These are phyloP conservation scores for Trachymyrmex septentrionalis DNA, from an alignment of 1,140 invertebrate species.

Conservation along the genomic window DNA sequence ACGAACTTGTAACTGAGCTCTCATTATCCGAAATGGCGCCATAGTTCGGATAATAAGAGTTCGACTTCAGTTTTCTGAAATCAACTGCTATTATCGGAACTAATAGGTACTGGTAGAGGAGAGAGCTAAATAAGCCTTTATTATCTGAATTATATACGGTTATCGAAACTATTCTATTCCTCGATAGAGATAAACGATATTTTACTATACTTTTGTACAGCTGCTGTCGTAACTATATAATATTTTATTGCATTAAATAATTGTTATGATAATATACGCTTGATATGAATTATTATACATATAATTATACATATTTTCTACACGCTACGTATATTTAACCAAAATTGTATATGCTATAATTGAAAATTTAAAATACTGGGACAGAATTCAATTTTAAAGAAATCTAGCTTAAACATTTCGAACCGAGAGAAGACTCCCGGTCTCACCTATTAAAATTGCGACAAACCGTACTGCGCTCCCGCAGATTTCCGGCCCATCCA, in stretches of 20 bases:
- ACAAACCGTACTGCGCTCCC: conserved; percentile 77
- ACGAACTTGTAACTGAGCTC: too few species aligned
- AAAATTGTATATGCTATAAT: not conserved
- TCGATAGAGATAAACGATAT: too few species aligned
- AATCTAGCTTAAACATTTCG: conserved; percentile 47
- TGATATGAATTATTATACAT: not conserved
- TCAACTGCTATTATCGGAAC: too few species aligned
- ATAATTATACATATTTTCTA: conserved; percentile 5
- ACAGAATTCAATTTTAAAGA: conserved; percentile 10
- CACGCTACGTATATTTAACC: conserved; percentile 3
- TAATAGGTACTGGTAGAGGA: too few species aligned
- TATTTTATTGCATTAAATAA: not conserved
- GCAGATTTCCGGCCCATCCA: conserved; percentile 78
- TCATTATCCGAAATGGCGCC: too few species aligned
- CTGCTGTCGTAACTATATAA: not conserved
- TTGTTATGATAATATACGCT: not conserved
- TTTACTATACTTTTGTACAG: too few species aligned
- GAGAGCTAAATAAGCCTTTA: too few species aligned
- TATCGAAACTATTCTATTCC: too few species aligned
- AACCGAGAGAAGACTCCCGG: conserved; percentile 77
- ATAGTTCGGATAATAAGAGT: too few species aligned
- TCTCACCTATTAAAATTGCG: conserved; percentile 83
- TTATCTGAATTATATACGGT: too few species aligned
- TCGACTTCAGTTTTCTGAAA: too few species aligned
- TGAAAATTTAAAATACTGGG: conserved; percentile 42